Conservation (phyloP, 2,113 vertebrate species). For the Bos javanicus region DNA sequence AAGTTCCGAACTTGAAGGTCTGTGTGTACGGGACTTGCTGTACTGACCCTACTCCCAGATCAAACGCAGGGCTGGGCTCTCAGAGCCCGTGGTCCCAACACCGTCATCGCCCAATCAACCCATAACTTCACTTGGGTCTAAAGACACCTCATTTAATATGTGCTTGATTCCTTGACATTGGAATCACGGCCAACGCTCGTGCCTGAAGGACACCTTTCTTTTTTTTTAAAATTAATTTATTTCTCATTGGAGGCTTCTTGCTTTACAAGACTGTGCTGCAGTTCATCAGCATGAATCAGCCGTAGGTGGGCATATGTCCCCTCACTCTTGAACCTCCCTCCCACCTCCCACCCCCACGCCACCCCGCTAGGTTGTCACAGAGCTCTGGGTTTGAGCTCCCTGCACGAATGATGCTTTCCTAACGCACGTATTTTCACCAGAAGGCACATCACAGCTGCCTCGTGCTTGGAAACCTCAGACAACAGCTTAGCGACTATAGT, state of each 20-base stretch:
- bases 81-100: background rate
- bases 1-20: background rate
- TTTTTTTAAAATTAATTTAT: background rate
- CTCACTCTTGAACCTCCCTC: background rate
- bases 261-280: background rate
- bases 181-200: rapidly evolving
- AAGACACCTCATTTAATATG: background rate
- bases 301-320: background rate
- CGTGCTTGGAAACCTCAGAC: no score
- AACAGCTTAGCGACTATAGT: no score
- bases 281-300: background rate
- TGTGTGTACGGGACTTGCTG: rapidly evolving
- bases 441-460: background rate
- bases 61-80: background rate
- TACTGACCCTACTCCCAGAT: background rate
- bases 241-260: background rate
- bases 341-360: background rate
- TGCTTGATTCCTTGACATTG: background rate
- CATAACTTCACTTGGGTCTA: background rate
- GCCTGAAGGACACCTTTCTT: background rate
- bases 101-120: no score
- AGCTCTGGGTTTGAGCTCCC: background rate
- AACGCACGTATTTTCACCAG: rapidly evolving
- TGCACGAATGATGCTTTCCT: background rate
- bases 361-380: background rate